Evolutionary conservation across 2,888 invertebrate genomes (phyloP), one percentile per base, ranked within the genome.

Genomic region (Diachrysia chrysitis): DNA sequence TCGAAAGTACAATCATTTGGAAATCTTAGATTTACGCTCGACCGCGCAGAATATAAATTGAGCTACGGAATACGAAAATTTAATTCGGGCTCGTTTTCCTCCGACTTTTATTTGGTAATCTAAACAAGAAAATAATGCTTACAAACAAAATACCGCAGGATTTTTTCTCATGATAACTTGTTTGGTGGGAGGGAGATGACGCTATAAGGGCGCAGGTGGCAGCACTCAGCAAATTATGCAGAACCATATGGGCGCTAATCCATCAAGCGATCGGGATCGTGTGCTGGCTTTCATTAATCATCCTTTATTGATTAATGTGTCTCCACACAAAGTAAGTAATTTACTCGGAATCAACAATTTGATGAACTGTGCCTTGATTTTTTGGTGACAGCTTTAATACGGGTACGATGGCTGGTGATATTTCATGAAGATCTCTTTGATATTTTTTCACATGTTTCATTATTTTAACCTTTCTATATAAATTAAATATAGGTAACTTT

Each of bases 221-320:
- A 80, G 88, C 91, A 90, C 90, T 92, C 87, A 90, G 90, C 90
- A 90, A 92, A 94, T 94, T 94, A 94, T 94, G 93, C 94, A 90
- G 90, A 90, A 88, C 90, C 94, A 92, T 93, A 93, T 93, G 95
- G 92, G 85, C 87, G 90, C 93, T 94, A 95, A 94, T 95, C 94
- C 94, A 94, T 95, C 95, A 95, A 90, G 82, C 91, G 90, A 93
- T 93, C 90, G 90, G 84, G 90, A 90, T 90, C 90, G 88, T 87
- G 86, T 83, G 90, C 88, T 83, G 79, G 86, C 89, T 87, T 83
- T 85, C 94, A 95, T 95, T 94, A 94, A 95, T 95, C 94, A 95
- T 92, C 88, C 90, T 87, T 86, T 91, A 95, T 94, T 94, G 95
- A 95, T 95, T 94, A 94, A 94, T 94, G 92, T 93, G 92, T 94